These are phyloP conservation scores for Hippasteria phrygiana DNA, from an alignment of 53 echinoderm and acorn worm genomes.

Conservation along the genomic window DNA sequence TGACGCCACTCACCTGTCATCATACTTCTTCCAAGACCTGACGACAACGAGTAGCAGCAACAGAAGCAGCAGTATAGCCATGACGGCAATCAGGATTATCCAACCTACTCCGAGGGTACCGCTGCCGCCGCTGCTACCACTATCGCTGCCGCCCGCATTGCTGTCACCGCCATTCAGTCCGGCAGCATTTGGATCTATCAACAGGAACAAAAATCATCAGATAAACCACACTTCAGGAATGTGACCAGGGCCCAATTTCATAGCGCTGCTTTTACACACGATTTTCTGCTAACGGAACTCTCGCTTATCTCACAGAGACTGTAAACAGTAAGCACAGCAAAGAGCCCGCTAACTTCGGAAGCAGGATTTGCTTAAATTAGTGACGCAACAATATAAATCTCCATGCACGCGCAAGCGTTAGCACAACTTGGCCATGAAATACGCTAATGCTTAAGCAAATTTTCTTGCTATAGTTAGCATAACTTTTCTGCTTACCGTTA, in stretches of 20 bases:
- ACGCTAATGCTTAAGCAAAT: too few relatives aligned
- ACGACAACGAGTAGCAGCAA: constrained; percentile 34
- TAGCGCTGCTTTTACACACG: too few relatives aligned
- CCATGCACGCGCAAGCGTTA: too few relatives aligned
- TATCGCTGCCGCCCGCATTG: neutral
- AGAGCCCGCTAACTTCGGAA: too few relatives aligned
- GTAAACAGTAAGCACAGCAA: too few relatives aligned
- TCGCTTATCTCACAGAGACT: too few relatives aligned
- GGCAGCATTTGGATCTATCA: constrained; percentile 24
- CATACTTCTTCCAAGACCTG: constrained; percentile 49
- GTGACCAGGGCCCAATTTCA: neutral
- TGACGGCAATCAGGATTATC: constrained; percentile 48
- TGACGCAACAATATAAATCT: too few relatives aligned
- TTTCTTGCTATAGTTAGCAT: too few relatives aligned
- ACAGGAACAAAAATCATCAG: neutral
- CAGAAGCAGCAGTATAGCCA: constrained; percentile 47
- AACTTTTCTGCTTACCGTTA: too few relatives aligned
- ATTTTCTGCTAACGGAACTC: too few relatives aligned
- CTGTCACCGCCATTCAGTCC: neutral
- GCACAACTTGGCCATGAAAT: too few relatives aligned
- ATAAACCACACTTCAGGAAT: neutral
- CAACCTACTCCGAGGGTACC: constrained; percentile 31
- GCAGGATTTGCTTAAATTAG: too few relatives aligned
- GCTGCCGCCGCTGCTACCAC: neutral
- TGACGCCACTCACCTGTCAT: constrained; percentile 47